These are phyloP conservation scores for Dorcus hopei DNA, from an alignment of 2,888 invertebrate genomes.

Conservation along the genomic window DNA sequence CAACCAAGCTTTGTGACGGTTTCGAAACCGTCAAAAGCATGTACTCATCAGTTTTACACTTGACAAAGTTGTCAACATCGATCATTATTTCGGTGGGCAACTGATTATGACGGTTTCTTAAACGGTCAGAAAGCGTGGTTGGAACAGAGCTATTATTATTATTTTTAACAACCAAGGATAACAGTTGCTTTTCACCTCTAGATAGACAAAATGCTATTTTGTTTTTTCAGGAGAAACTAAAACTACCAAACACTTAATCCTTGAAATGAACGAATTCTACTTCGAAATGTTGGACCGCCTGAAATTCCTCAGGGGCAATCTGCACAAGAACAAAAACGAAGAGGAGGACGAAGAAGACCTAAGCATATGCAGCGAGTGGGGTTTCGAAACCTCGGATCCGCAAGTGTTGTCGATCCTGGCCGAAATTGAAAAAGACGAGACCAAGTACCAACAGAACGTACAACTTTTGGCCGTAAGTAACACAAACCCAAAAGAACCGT, in stretches of 20 bases:
- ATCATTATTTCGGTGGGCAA: no score
- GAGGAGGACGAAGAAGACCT: not conserved
- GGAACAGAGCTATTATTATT: no score
- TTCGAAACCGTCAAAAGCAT: no score
- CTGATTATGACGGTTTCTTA: no score
- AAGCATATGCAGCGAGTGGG: not conserved
- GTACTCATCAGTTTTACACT: no score
- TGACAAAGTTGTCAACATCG: no score
- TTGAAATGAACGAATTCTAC: slow-evolving; percentile 30
- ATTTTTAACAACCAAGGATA: no score
- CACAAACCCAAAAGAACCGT: not conserved
- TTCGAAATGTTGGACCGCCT: slow-evolving; percentile 28
- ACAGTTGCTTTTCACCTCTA: no score
- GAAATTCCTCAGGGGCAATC: slow-evolving; percentile 19
- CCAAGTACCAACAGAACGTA: not conserved
- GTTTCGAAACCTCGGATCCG: not conserved
- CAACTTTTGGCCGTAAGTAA: no score
- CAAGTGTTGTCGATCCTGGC: not conserved
- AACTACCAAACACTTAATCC: slow-evolving; percentile 20
- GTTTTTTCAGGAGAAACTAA: slow-evolving; percentile 10
- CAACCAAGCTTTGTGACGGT: no score
- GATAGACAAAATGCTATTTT: no score
- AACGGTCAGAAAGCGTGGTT: no score
- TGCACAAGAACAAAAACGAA: not conserved
- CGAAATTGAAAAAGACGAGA: slow-evolving; percentile 4